These are phyloP conservation scores for Conus ventricosus DNA, from an alignment of 1,140 invertebrate genomes.

Conservation along the genomic window DNA sequence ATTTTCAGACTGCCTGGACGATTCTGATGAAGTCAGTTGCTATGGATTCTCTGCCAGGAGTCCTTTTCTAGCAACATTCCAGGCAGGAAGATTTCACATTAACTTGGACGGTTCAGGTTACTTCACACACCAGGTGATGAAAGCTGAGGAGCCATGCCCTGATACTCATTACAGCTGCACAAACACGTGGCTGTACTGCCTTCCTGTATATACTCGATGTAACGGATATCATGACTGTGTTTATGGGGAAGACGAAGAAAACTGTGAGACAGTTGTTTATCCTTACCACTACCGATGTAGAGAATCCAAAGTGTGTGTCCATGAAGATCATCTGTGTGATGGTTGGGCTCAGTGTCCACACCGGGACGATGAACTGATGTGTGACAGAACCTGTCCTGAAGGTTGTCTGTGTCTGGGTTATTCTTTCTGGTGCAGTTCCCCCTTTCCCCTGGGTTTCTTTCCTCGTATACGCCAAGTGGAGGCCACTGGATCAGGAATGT, in stretches of 20 bases:
- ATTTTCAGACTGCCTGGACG: neutral
- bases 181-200: neutral
- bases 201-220: neutral
- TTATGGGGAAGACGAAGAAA: no score
- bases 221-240: no score
- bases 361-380: conserved; percentile 3
- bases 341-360: neutral
- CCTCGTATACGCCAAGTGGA: neutral
- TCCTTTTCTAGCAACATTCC: neutral
- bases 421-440: neutral
- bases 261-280: no score
- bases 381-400: neutral
- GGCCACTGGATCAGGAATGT: neutral
- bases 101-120: neutral
- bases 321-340: neutral
- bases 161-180: neutral
- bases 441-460: neutral
- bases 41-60: neutral
- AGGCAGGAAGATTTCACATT: neutral
- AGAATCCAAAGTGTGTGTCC: neutral
- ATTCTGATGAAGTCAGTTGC: neutral
- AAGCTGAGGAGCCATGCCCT: neutral
- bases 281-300: no score
- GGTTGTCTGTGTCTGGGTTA: neutral
- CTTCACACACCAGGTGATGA: neutral